These are phyloP conservation scores for Pristionchus entomophagus DNA, from an alignment of 2,888 invertebrate species.

Conservation along the genomic window DNA sequence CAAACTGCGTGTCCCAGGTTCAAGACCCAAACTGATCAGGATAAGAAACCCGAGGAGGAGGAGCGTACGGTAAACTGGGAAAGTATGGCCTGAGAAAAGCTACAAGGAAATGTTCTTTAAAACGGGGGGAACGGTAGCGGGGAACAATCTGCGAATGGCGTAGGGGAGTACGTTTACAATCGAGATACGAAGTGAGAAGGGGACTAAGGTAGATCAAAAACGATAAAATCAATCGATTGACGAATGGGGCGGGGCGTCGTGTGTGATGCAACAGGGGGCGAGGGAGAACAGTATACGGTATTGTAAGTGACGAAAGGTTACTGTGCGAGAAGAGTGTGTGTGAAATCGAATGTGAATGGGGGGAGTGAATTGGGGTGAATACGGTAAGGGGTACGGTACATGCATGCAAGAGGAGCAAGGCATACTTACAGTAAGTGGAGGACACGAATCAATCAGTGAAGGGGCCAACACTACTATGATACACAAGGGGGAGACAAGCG, in stretches of 20 bases:
- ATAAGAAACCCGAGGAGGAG: neutral
- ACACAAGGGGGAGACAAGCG: neutral
- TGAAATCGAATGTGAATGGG: neutral
- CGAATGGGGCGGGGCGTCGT: neutral
- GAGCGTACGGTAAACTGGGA: constrained; percentile 16
- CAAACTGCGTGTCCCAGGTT: neutral
- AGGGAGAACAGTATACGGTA: too few relatives aligned
- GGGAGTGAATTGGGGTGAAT: neutral
- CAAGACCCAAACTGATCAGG: neutral
- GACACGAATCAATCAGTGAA: neutral
- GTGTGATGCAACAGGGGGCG: neutral
- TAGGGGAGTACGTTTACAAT: constrained; percentile 32
- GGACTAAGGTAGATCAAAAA: neutral
- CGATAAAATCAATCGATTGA: constrained; percentile 15
- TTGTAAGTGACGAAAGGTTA: constrained; percentile 32
- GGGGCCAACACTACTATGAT: neutral
- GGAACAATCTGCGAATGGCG: neutral
- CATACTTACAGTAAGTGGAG: neutral
- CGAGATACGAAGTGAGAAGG: constrained; percentile 16
- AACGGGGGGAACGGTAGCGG: neutral
- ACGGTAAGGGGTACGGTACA: neutral
- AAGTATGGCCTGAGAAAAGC: constrained; percentile 17
- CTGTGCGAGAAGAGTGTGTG: neutral
- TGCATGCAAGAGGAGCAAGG: neutral
- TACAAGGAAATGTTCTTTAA: neutral